Evolutionary conservation across 2,113 vertebrate genomes (phyloP).

Genomic region (Pleuronectes platessa): DNA sequence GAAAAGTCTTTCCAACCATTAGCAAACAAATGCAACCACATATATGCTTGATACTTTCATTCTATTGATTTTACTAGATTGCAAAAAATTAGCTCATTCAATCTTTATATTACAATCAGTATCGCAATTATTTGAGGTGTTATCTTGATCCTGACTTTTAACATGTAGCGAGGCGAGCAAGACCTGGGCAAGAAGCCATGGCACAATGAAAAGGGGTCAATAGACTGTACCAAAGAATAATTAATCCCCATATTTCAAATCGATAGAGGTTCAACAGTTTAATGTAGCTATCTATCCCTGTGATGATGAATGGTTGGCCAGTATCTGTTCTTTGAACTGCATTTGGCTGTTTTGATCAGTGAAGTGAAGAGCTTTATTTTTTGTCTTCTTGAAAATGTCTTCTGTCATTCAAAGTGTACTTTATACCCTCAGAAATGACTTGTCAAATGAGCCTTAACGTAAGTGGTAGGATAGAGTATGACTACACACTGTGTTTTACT

Average conservation of each 20-base stretch:
- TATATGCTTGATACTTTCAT: neutral
- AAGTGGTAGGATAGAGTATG: neutral
- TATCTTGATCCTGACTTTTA: conserved; percentile 19
- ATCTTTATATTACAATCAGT: conserved; percentile 1
- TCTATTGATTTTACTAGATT: neutral
- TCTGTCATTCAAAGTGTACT: neutral
- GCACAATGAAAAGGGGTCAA: conserved; percentile 47
- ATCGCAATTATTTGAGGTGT: conserved; percentile 5
- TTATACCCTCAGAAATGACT: neutral
- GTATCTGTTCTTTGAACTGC: neutral
- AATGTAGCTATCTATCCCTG: conserved; percentile 41
- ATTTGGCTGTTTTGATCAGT: neutral
- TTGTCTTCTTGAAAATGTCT: neutral
- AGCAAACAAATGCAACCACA: no score
- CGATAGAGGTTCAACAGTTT: conserved; percentile 42
- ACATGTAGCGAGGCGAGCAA: conserved; percentile 1
- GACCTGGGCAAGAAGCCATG: conserved; percentile 54
- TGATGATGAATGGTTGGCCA: conserved; percentile 20
- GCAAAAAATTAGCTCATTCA: neutral
- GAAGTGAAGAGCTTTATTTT: neutral
- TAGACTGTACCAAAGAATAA: conserved; percentile 45
- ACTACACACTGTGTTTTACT: neutral
- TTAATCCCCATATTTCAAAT: conserved; percentile 50
- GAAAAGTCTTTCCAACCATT: no score
- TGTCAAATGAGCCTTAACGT: neutral